Evolutionary conservation across 2,888 invertebrate species (phyloP).

Genomic region (Apeira syringaria): DNA sequence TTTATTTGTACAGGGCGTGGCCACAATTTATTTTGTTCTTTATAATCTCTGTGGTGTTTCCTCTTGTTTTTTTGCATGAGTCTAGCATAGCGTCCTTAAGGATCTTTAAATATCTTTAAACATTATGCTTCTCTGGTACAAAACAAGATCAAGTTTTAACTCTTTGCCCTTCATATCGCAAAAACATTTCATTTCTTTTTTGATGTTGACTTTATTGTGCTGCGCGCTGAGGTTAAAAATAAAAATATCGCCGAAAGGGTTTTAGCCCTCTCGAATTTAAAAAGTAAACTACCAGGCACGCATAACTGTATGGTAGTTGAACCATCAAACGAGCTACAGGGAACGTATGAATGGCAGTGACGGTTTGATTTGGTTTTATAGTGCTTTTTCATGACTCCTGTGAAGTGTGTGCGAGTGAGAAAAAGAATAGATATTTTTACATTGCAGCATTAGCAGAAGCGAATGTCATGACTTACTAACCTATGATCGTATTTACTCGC

Average conservation of each 20-base stretch:
- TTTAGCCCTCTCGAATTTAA: conserved; percentile 46
- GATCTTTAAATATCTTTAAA: conserved; percentile 14
- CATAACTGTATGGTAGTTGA: conserved; percentile 44
- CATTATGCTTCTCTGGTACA: conserved; percentile 23
- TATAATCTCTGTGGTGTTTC: not conserved
- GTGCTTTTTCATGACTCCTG: no score
- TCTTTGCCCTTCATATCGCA: conserved; percentile 22
- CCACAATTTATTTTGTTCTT: not conserved
- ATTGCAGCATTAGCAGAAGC: no score
- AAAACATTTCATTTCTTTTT: not conserved
- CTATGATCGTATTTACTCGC: no score
- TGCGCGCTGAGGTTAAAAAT: no score
- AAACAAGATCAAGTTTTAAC: conserved; percentile 35
- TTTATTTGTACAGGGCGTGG: conserved; percentile 1
- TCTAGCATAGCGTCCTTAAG: conserved; percentile 9
- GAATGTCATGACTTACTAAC: no score
- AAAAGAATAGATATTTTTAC: no score
- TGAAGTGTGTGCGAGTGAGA: no score
- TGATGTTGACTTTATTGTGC: conserved; percentile 6
- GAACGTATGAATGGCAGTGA: conserved; percentile 28
- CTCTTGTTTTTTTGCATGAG: no score
- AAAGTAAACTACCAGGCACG: conserved; percentile 45
- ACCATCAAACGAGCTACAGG: conserved; percentile 40
- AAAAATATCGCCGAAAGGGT: conserved; percentile 29
- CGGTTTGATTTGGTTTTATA: no score